Evolutionary conservation across 2,888 invertebrate genomes (phyloP).

Genomic region (Hermodice carunculata): DNA sequence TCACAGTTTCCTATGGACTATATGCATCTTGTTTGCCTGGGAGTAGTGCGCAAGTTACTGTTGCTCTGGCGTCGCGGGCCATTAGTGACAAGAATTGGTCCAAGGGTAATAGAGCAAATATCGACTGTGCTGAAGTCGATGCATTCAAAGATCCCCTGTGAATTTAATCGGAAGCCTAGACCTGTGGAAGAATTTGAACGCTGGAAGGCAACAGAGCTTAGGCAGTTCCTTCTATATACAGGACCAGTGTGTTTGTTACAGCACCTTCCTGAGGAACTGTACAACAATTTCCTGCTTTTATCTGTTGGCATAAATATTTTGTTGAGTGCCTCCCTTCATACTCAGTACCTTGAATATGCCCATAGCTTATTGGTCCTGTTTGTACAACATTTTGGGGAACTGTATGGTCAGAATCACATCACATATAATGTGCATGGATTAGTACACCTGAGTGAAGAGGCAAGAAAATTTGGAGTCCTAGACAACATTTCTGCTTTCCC

Average conservation of each 20-base stretch:
- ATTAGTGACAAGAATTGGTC: constrained; percentile 16
- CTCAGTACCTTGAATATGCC: constrained; percentile 14
- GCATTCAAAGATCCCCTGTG: constrained; percentile 35
- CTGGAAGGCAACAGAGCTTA: constrained; percentile 54
- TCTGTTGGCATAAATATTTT: constrained; percentile 42
- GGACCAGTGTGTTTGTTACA: constrained; percentile 42
- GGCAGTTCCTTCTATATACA: constrained; percentile 51
- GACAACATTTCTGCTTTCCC: constrained; percentile 28
- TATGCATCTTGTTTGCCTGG: constrained; percentile 59
- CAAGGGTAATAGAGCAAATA: background rate
- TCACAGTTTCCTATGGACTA: too few relatives aligned
- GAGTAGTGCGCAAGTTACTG: constrained; percentile 46
- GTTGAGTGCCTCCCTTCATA: constrained; percentile 12
- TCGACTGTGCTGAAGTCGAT: constrained; percentile 18
- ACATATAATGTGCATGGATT: constrained; percentile 33
- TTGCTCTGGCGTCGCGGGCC: constrained; percentile 43
- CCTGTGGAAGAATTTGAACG: constrained; percentile 40
- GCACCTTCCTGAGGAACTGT: constrained; percentile 30
- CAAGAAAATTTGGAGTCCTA: constrained; percentile 1
- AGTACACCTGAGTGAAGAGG: constrained; percentile 24
- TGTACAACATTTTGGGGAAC: constrained; percentile 1
- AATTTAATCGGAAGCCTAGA: constrained; percentile 47
- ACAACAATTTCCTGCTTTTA: constrained; percentile 44
- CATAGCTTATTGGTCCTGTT: constrained; percentile 25
- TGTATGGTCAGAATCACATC: constrained; percentile 20